Evolutionary conservation across 2,113 vertebrate genomes (phyloP), one percentile per base, ranked within the genome.

Genomic region (Phalacrocorax carbo): DNA sequence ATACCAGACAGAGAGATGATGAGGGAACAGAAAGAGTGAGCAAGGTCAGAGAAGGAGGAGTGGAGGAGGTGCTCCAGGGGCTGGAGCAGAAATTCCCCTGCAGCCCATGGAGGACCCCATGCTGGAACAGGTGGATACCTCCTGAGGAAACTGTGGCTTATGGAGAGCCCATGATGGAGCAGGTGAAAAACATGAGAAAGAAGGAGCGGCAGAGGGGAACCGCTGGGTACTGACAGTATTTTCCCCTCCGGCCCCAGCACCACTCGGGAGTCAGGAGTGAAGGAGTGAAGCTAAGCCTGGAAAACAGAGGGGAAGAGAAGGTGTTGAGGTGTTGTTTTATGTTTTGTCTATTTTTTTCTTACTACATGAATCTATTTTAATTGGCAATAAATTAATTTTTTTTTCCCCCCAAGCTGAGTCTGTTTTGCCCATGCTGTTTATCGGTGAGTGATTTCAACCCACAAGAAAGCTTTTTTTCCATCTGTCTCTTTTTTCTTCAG

Each of bases 191-290:
- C 11, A 19, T 51, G 36, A 51, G 44, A 36, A 38, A 32, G 40
- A 52, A 68, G n/a, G 17, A 46, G 8, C 0, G 0, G 5, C 44
- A 40, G 12, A n/a, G 27, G 65, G 29, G 29, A 48, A 40, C 13
- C 2, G 0, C 36, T 18, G 27, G 23, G 20, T 22, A 7, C 36
- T 21, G 26, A 25, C 22, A 1, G 0, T 30, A 46, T 60, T 65
- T 38, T 30, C 4, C 16, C 19, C 11, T 60, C n/a, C 51, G 29
- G 3, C 22, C 21, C 25, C 2, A 2, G 27, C 3, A 40, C 8
- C 4, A 2, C 30, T 64, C 4, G 1, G 16, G 38, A 71, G 11
- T 22, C n/a, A 52, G 44, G 34, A 82, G 4, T 44, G 23, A 88
- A 78, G 27, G 19, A 55, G 10, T 32, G 11, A 69, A 71, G 32